Conservation (phyloP, 2,113 vertebrate genomes). For the Panthera uncia region DNA sequence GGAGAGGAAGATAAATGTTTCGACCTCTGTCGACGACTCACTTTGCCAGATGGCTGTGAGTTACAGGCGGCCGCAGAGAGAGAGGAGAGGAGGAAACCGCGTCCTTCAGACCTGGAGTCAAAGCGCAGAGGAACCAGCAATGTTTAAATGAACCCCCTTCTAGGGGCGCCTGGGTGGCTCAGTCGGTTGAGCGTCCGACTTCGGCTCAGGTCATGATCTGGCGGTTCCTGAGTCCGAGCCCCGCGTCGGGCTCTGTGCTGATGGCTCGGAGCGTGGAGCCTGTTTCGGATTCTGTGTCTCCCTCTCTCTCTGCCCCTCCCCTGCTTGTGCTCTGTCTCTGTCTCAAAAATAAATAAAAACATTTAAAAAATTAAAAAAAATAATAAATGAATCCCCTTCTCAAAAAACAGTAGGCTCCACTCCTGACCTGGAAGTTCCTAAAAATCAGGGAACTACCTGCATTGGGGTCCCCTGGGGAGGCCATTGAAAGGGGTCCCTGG, state of each 20-base stretch:
- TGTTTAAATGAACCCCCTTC: not conserved
- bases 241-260: too few species aligned
- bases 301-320: too few species aligned
- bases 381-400: not conserved
- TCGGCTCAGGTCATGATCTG: rapidly evolving
- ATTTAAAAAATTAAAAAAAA: too few species aligned
- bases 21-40: not conserved
- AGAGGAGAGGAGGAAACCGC: not conserved
- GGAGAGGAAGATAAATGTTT: not conserved
- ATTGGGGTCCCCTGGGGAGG: not conserved
- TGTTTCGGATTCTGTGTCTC: too few species aligned
- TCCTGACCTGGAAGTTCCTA: not conserved
- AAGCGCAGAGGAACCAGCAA: not conserved
- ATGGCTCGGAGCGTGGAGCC: too few species aligned
- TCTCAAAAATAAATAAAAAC: too few species aligned
- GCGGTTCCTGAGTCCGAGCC: too few species aligned
- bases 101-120: not conserved
- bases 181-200: rapidly evolving
- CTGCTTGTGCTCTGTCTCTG: too few species aligned
- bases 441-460: not conserved
- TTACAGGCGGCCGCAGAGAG: not conserved
- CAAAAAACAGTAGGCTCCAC: not conserved
- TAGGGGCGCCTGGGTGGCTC: too few species aligned
- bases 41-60: not conserved
- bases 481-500: not conserved